These are phyloP conservation scores for Bagarius yarrelli DNA, from an alignment of 2,113 vertebrate genomes.

Conservation along the genomic window DNA sequence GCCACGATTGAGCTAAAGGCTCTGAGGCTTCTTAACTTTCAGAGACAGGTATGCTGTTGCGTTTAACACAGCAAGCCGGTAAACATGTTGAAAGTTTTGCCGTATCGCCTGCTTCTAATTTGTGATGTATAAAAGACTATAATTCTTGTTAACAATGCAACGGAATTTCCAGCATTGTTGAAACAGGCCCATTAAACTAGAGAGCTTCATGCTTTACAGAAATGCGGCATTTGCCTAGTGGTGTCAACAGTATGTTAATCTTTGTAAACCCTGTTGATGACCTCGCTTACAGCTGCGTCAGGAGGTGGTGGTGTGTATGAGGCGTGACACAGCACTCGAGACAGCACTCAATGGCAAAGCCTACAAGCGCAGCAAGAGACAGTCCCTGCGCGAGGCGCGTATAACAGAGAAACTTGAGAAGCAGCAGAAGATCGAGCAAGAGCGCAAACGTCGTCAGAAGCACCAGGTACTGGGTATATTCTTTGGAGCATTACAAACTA, in stretches of 20 bases:
- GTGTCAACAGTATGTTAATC: neutral
- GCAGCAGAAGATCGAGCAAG: slow-evolving; percentile 98
- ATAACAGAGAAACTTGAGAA: slow-evolving; percentile 99
- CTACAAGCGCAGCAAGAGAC: slow-evolving; percentile 96
- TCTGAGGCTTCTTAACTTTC: slow-evolving; percentile 92
- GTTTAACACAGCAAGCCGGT: neutral
- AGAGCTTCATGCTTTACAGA: neutral
- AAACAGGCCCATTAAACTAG: neutral
- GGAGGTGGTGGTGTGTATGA: slow-evolving; percentile 97
- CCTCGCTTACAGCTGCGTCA: slow-evolving; percentile 81
- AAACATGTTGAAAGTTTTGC: too few species aligned
- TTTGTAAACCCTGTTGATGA: slow-evolving; percentile 37
- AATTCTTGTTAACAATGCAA: neutral
- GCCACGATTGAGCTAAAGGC: slow-evolving; percentile 96
- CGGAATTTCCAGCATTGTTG: too few species aligned
- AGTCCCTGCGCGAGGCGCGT: slow-evolving; percentile 90
- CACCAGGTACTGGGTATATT: slow-evolving; percentile 79
- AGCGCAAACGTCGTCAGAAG: slow-evolving; percentile 92
- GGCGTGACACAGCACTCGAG: slow-evolving; percentile 91
- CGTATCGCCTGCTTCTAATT: neutral
- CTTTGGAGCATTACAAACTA: neutral
- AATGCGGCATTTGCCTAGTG: neutral
- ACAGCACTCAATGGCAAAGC: slow-evolving; percentile 94
- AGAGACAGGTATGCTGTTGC: slow-evolving; percentile 83
- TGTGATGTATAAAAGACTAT: neutral